These are phyloP conservation scores for Falco cherrug DNA, from an alignment of 2,797 vertebrate genomes.

Conservation along the genomic window DNA sequence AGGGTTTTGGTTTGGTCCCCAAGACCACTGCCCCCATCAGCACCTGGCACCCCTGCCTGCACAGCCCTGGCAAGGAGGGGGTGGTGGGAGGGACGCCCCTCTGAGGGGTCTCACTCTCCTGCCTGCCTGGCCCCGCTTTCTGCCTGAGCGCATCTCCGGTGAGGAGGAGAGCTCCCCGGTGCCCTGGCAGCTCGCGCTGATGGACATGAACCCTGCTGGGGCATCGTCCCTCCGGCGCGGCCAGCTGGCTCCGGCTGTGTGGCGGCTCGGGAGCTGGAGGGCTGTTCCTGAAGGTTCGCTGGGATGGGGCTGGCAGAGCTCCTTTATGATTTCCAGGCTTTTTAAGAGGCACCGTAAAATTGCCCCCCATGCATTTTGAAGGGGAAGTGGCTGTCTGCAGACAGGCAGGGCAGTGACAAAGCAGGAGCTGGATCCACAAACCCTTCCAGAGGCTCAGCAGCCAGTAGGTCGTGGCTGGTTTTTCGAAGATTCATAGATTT, in stretches of 20 bases:
- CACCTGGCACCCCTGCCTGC: fast-evolving
- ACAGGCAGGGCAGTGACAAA: not conserved
- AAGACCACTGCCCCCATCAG: fast-evolving
- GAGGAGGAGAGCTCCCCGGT: not conserved
- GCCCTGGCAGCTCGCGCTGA: not conserved
- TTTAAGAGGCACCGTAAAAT: not conserved
- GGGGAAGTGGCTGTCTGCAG: not conserved
- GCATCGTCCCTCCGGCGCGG: not conserved
- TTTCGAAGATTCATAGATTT: not conserved
- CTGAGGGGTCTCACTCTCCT: fast-evolving
- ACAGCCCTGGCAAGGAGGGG: fast-evolving
- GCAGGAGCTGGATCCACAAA: not conserved
- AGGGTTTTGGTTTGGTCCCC: not conserved
- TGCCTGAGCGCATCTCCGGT: fast-evolving
- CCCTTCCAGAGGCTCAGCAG: fast-evolving
- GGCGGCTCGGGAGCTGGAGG: not conserved
- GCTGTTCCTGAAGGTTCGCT: fast-evolving
- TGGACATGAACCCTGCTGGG: not conserved
- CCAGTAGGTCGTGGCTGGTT: not conserved
- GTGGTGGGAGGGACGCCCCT: not conserved
- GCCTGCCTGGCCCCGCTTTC: not conserved
- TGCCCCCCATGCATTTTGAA: not conserved
- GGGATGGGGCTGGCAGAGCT: not conserved
- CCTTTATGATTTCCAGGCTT: not conserved
- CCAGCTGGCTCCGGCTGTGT: not conserved